phyloP scores from a whole-genome alignment of 2,113 vertebrate species.

The Orthonyx spaldingii region DNA sequence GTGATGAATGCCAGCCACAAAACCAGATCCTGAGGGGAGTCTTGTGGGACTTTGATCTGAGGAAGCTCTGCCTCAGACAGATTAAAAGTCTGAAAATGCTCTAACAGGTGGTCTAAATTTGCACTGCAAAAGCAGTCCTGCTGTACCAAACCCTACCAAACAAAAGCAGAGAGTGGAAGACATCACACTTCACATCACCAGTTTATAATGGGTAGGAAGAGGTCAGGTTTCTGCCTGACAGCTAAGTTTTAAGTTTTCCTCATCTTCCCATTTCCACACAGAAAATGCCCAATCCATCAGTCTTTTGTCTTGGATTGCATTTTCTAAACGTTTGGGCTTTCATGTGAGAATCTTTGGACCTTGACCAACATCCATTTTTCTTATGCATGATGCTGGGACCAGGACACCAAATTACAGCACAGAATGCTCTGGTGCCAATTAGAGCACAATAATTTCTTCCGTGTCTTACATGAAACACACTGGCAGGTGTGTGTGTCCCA shows the following conservation, averaged over 20 bases:
- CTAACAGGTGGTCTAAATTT: not conserved
- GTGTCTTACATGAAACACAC: not conserved
- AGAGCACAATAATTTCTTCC: not conserved
- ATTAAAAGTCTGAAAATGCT: not conserved
- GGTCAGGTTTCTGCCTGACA: not conserved
- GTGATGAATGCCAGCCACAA: accelerated
- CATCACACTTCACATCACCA: not conserved
- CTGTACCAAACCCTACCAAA: not conserved
- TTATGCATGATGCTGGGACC: not conserved
- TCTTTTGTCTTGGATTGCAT: not conserved
- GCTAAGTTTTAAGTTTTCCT: not conserved
- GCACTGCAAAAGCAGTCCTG: not conserved
- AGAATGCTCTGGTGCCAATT: accelerated
- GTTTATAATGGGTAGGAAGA: not conserved
- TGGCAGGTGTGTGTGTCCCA: not conserved
- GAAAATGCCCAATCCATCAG: not conserved
- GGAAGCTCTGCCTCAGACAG: not conserved
- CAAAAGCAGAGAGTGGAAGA: not conserved
- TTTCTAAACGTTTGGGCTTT: not conserved
- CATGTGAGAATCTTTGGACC: not conserved
- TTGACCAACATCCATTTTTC: not conserved
- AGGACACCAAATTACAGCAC: not conserved
- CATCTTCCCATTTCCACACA: not conserved
- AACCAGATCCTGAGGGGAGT: not conserved
- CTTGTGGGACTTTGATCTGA: not conserved